Percentiles rank a stretch among this genome's conserved stretches.
phyloP scores from a whole-genome alignment of 92 coral and sea anemone genomes.

The Epizoanthus illoricatus region DNA sequence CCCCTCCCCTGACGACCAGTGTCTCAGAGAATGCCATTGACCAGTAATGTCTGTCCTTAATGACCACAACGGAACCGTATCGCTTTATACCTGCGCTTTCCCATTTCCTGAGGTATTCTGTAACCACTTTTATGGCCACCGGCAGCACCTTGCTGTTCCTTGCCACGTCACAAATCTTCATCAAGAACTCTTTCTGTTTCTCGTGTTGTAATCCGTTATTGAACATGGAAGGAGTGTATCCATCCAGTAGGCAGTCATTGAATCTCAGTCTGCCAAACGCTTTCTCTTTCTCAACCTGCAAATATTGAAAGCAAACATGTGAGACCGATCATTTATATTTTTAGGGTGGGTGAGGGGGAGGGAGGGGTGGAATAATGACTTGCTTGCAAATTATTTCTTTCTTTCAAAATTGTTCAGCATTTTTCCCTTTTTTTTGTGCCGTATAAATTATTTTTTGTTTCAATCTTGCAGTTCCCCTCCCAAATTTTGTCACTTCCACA shows the following conservation, averaged over 20 bases:
- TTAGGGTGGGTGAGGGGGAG: background rate
- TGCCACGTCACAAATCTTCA: slow-evolving; percentile 74
- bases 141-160: slow-evolving; percentile 59
- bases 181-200: slow-evolving; percentile 65
- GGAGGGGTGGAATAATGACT: no score
- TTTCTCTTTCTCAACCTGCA: slow-evolving; percentile 73
- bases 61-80: background rate
- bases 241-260: slow-evolving; percentile 62
- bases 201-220: slow-evolving; percentile 74
- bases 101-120: slow-evolving; percentile 66
- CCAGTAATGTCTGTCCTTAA: no score
- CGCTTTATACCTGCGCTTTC: slow-evolving; percentile 60
- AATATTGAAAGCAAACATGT: no score
- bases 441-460: no score
- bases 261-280: slow-evolving; percentile 79
- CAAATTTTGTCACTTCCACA: no score
- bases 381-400: background rate
- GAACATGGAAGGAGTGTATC: slow-evolving; percentile 75
- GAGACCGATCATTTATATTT: background rate
- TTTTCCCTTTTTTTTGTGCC: no score
- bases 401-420: no score
- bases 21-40: no score
- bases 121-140: slow-evolving; percentile 46
- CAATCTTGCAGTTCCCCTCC: no score
- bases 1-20: no score